phyloP scores from a whole-genome alignment of 2,113 vertebrate genomes.

The Leucopsar rothschildi region DNA sequence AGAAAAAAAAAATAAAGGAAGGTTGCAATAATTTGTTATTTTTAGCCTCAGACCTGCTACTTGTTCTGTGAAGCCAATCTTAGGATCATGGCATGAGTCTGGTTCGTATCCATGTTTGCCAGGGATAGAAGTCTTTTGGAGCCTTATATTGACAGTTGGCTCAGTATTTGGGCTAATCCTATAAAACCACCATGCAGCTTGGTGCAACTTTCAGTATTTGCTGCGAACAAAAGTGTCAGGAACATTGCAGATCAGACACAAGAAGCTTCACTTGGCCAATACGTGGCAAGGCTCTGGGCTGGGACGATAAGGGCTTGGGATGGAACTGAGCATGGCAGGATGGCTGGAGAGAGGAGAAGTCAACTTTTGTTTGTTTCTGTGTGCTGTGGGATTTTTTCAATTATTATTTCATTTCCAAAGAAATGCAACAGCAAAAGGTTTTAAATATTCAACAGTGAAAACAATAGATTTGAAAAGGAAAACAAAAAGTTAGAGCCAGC shows the following conservation, averaged over 20 bases:
- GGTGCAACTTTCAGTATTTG: conserved; percentile 20
- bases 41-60: conserved; percentile 15
- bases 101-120: neutral
- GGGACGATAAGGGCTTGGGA: neutral
- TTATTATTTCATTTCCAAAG: conserved; percentile 19
- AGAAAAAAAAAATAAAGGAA: neutral
- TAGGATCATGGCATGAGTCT: neutral
- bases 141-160: neutral
- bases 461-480: conserved; percentile 51
- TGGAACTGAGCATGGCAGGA: neutral
- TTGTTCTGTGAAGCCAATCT: neutral
- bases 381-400: neutral
- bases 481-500: conserved; percentile 33
- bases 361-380: neutral
- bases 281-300: neutral
- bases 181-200: neutral
- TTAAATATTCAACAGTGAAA: conserved; percentile 53
- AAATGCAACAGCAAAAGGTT: neutral
- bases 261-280: conserved; percentile 1
- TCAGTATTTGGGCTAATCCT: neutral
- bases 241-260: neutral
- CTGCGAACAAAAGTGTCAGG: neutral
- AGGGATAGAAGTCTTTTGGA: neutral
- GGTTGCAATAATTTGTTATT: conserved; percentile 9
- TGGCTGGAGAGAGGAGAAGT: neutral